Conservation (phyloP, 2,797 vertebrate genomes). For the Adelosebastes latens region DNA sequence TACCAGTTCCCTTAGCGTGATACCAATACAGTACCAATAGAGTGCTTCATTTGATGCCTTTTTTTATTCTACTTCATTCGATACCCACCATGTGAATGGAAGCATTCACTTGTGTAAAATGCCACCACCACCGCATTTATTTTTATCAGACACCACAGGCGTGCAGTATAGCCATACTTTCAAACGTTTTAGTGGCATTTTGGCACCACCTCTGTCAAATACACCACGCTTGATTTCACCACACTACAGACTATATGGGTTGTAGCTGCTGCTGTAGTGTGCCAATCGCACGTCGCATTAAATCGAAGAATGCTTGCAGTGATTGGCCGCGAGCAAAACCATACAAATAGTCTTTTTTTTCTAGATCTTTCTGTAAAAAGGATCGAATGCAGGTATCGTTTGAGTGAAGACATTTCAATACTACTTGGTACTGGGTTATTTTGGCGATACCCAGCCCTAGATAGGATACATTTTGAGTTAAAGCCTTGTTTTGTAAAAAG, state of each 20-base stretch:
- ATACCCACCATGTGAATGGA: not conserved
- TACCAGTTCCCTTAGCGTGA: too few relatives aligned
- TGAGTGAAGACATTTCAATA: not conserved
- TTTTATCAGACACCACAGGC: too few relatives aligned
- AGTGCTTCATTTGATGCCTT: not conserved
- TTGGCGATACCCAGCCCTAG: not conserved
- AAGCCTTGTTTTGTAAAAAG: not conserved
- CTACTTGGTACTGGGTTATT: not conserved
- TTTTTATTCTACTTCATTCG: not conserved
- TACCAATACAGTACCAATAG: too few relatives aligned
- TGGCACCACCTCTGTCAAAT: not conserved
- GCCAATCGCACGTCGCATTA: not conserved
- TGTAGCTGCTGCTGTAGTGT: not conserved
- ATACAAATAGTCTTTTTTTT: not conserved
- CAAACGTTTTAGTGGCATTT: not conserved
- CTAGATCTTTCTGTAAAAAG: not conserved
- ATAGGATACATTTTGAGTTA: not conserved
- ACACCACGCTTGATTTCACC: not conserved
- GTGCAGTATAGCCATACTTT: not conserved
- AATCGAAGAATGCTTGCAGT: accelerated
- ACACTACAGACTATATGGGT: not conserved
- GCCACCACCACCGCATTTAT: not conserved
- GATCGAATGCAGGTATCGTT: not conserved
- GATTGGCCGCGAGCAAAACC: not conserved
- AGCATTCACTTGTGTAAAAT: not conserved